Base-by-base conservation (phyloP, 2,888 invertebrate species). In the Yponomeuta malinellus region DNA sequence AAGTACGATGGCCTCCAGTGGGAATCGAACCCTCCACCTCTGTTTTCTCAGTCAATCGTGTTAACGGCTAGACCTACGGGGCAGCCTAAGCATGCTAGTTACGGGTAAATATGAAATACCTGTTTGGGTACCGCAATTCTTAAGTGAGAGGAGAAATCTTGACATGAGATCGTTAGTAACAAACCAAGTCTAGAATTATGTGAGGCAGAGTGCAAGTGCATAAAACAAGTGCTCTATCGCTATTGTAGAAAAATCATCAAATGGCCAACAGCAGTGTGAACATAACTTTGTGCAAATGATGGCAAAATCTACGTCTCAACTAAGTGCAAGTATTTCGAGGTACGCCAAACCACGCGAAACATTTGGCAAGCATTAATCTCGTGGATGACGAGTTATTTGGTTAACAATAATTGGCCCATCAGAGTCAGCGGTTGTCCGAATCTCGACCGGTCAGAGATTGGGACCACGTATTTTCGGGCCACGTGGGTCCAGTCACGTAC, bases 381-480 rank as follows among this genome's bases (percentile, higher is more conserved):
- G 52, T 59, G 65, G 65, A 31, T 65, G 65, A 65, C 31, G 12
- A 65, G 33, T 33, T 65, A 29, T 65, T 65, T 65, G 33, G 1
- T 65, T 29, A 65, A 65, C 33, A 65, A 31, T 65, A 65, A 65
- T 65, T 65, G 65, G 65, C 65, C 63, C 31, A 31, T 65, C 31
- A 31, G 65, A 65, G 65, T 65, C 65, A 65, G 65, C 65, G 65
- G 10, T 31, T 65, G 29, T 65, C 33, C 10, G 31, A 12, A 65
- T 23, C 52, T 3, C 15, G 52, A 12, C 15, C 5, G 52, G 5
- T 43, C 43, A 43, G 43, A 8, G 15, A 59, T 59, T 59, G 52
- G 52, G 52, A 59, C 52, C 15, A 59, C 15, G 12, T 59, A 15
- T 15, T 59, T 59, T 15, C 15, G 15, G 52, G 12, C 52, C 52